Percentiles rank a stretch among this genome's conserved stretches.
These are phyloP conservation scores for Gasteruption jaculator DNA, from an alignment of 2,888 invertebrate genomes.

Conservation along the genomic window DNA sequence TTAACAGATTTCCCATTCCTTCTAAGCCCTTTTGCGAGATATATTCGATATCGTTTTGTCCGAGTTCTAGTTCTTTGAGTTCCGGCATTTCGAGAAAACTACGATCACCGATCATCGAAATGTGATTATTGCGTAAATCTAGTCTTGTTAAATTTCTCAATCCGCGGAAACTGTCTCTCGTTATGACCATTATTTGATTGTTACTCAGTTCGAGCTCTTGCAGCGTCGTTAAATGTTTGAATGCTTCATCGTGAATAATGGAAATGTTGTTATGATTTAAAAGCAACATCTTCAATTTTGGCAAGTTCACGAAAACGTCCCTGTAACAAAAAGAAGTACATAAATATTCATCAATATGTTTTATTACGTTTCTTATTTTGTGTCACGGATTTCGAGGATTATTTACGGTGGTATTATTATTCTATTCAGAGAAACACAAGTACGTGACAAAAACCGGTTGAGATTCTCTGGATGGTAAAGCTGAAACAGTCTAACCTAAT, in stretches of 20 bases:
- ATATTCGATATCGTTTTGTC: slow-evolving; percentile 65
- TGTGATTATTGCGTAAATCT: slow-evolving; percentile 70
- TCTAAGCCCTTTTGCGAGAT: slow-evolving; percentile 75
- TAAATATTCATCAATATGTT: too few relatives aligned
- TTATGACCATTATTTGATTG: slow-evolving; percentile 71
- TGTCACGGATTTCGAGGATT: too few relatives aligned
- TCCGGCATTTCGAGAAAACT: slow-evolving; percentile 77
- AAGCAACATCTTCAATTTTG: slow-evolving; percentile 68
- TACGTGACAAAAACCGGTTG: too few relatives aligned
- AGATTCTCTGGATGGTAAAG: too few relatives aligned
- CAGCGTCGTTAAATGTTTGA: slow-evolving; percentile 68
- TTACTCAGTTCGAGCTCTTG: slow-evolving; percentile 76
- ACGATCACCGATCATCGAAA: slow-evolving; percentile 73
- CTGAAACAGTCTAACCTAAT: too few relatives aligned
- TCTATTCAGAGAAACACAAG: too few relatives aligned
- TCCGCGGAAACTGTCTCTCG: slow-evolving; percentile 74
- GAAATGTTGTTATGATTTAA: slow-evolving; percentile 85
- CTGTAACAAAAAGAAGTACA: slow-evolving; percentile 42
- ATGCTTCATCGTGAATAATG: slow-evolving; percentile 79
- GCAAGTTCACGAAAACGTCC: slow-evolving; percentile 70
- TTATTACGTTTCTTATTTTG: too few relatives aligned
- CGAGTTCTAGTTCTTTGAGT: slow-evolving; percentile 66
- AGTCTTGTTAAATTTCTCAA: slow-evolving; percentile 69
- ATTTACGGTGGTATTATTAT: too few relatives aligned
- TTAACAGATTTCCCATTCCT: slow-evolving; percentile 68